Base-by-base conservation (phyloP, 1,140 invertebrate genomes). In the Tenebrio molitor region DNA sequence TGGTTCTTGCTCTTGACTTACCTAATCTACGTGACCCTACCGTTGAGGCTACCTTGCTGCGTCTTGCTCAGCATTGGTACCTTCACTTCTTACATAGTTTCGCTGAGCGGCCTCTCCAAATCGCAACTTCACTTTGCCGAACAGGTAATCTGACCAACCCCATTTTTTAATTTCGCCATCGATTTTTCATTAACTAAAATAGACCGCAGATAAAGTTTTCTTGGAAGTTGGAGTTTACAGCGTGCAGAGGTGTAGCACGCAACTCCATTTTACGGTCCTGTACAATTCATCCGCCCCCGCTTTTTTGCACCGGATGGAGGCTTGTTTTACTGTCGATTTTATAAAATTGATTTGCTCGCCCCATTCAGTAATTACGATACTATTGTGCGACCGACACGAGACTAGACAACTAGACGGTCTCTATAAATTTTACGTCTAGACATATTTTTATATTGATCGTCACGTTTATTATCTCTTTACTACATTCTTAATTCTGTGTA, bases 1-100 rank as follows among this genome's bases (percentile, higher is more conserved):
- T 95, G 93, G 93, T 87, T 91, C 12, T 83, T 95, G 39, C 83
- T 96, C n/a, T 82, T 94, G 50, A 90, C 93, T 72, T 97, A 95
- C 79, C 86, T 95, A n/a, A 89, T 93, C n/a, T 91, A 93, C 81
- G 92, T 94, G 29, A 92, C 93, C 0, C 81, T 96, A 70, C 94
- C 95, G 0, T 84, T 96, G 41, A 86, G 90, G 16, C 80, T 94
- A 1, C 83, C 87, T 5, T 88, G 91, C 67, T 92, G 90, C 78
- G 77, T 89, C 10, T 63, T 87, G 78, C 82, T 92, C 17, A 87
- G 89, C 1, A 68, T 89, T 6, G 85, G 85, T 10, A 89, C 88
- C 0, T 89, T 86, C 67, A 82, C 85, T 1, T 83, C 87, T 8
- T 91, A 92, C 76, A 80, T 91, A 19, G 82, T 86, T 21, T 39